Evolutionary conservation across 2,113 vertebrate species (phyloP).

Genomic region (Tychaedon coryphoeus): DNA sequence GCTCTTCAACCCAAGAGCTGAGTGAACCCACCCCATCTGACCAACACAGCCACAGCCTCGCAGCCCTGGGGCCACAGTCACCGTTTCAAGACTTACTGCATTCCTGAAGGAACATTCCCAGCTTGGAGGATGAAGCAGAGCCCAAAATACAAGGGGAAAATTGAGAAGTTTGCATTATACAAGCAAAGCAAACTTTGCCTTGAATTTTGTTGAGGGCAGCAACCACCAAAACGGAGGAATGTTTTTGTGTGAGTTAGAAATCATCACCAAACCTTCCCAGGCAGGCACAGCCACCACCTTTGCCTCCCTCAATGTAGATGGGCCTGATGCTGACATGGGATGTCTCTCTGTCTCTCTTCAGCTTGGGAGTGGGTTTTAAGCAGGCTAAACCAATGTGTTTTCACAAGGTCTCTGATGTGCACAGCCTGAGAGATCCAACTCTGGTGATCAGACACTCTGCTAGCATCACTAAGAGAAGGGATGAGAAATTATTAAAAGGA

Average conservation of each 20-base stretch:
- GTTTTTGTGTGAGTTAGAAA: neutral
- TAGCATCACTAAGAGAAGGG: neutral
- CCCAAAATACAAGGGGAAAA: neutral
- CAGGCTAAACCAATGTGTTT: neutral
- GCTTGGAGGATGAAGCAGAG: neutral
- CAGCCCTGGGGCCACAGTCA: fast-evolving
- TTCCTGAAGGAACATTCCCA: neutral
- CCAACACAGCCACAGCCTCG: fast-evolving
- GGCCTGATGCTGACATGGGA: neutral
- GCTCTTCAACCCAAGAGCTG: neutral
- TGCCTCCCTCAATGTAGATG: neutral
- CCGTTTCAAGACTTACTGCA: fast-evolving
- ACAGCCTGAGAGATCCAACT: neutral
- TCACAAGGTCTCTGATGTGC: neutral
- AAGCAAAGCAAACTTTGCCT: neutral
- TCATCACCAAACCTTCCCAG: neutral
- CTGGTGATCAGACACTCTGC: neutral
- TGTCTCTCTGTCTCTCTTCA: neutral
- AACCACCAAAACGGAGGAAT: neutral
- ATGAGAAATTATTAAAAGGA: conserved; percentile 23
- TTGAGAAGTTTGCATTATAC: neutral
- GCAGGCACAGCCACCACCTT: neutral
- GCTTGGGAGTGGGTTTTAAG: neutral
- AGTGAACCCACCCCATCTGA: fast-evolving
- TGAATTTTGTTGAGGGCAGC: neutral